These are phyloP conservation scores for Cyrtorhinus lividipennis DNA, from an alignment of 1,140 invertebrate genomes.

Conservation along the genomic window DNA sequence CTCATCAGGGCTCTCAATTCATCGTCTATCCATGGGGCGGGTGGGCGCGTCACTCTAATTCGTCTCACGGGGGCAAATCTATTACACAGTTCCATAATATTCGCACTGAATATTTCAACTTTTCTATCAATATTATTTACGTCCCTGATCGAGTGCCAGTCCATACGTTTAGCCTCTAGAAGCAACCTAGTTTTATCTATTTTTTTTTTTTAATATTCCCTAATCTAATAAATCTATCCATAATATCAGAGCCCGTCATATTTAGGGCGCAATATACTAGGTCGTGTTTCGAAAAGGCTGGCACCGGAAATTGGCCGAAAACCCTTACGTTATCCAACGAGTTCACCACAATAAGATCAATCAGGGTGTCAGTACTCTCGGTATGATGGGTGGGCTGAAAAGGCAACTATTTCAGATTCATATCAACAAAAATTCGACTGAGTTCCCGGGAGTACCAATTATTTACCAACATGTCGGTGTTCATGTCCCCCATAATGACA, in stretches of 20 bases:
- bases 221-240: background rate
- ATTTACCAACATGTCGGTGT: background rate
- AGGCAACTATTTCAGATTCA: background rate
- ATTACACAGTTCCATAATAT: background rate
- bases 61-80: background rate
- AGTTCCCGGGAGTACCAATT: background rate
- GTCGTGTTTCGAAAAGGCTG: constrained; percentile 9
- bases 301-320: constrained; percentile 6
- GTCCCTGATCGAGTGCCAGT: background rate
- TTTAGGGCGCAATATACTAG: constrained; percentile 1
- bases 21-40: background rate
- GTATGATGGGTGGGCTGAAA: constrained; percentile 10
- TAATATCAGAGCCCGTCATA: background rate
- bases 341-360: constrained; percentile 7
- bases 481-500: background rate
- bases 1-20: background rate
- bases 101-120: background rate
- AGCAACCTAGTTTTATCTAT: background rate
- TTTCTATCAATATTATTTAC: background rate
- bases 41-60: background rate
- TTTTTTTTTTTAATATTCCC: background rate
- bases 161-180: background rate
- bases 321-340: background rate
- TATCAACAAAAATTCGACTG: background rate
- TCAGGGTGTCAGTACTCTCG: background rate